phyloP scores from a whole-genome alignment of 2,888 invertebrate genomes.

The Plagodis dolabraria region DNA sequence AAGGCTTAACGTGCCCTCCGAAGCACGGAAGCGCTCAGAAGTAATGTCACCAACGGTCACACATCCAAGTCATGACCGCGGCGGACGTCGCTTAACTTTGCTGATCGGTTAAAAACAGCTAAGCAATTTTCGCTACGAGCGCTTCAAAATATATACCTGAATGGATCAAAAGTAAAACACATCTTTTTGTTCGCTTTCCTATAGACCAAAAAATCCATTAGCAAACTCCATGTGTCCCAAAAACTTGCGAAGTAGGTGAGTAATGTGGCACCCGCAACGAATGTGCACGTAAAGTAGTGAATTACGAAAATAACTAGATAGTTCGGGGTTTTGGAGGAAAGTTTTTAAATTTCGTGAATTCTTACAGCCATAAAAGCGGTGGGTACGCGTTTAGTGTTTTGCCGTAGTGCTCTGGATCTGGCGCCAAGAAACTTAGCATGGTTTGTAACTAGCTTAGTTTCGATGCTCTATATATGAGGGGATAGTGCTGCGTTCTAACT shows the following conservation, averaged over 20 bases:
- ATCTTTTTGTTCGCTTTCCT: background rate
- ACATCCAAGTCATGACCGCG: too few relatives aligned
- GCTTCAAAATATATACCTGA: too few relatives aligned
- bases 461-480: too few relatives aligned
- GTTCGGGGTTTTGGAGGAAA: slow-evolving; percentile 43
- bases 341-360: slow-evolving; percentile 54
- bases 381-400: slow-evolving; percentile 4
- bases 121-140: too few relatives aligned
- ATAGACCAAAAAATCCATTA: slow-evolving; percentile 12
- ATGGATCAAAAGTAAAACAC: background rate
- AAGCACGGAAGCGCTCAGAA: too few relatives aligned
- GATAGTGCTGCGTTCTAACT: too few relatives aligned
- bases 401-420: background rate
- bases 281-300: slow-evolving; percentile 39
- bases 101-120: too few relatives aligned
- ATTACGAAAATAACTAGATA: slow-evolving; percentile 48
- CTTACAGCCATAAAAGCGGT: slow-evolving; percentile 13
- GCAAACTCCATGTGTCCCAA: slow-evolving; percentile 26
- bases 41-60: too few relatives aligned
- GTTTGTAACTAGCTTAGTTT: background rate
- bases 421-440: slow-evolving; percentile 16
- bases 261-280: slow-evolving; percentile 33
- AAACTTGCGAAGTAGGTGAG: slow-evolving; percentile 27
- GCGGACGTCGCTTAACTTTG: too few relatives aligned
- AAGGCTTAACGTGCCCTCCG: too few relatives aligned